Evolutionary conservation across 2,797 vertebrate genomes (phyloP).

Genomic region (Clarias pachynema): DNA sequence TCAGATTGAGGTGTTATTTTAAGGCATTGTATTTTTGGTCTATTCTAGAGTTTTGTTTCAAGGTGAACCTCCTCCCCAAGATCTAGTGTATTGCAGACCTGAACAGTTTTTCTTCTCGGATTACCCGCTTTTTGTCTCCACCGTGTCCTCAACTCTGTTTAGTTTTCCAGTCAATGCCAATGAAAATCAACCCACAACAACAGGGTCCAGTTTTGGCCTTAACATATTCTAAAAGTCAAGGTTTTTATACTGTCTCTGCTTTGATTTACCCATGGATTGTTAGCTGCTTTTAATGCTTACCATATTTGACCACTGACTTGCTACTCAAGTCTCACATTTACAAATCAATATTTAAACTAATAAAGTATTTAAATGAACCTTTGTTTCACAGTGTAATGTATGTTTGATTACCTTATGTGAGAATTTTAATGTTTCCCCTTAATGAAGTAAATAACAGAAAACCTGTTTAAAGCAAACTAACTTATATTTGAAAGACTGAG

Average conservation of each 20-base stretch:
- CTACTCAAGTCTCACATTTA: background rate
- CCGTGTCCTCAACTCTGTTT: background rate
- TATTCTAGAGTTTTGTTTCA: background rate
- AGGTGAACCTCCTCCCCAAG: background rate
- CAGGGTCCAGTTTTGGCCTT: background rate
- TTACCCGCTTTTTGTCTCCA: background rate
- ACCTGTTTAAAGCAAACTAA: background rate
- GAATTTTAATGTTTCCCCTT: background rate
- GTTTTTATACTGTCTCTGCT: background rate
- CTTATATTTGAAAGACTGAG: background rate
- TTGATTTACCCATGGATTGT: background rate
- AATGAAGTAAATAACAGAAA: background rate
- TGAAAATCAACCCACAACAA: background rate
- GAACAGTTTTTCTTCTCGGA: background rate
- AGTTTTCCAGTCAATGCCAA: background rate
- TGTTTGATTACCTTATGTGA: background rate
- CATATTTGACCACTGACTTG: background rate
- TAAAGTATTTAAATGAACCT: background rate
- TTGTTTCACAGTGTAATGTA: background rate
- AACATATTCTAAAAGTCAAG: background rate
- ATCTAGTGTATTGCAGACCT: background rate
- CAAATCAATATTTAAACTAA: background rate
- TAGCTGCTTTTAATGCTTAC: background rate
- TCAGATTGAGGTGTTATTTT: background rate
- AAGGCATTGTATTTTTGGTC: background rate